A percentile compares a stretch with the other conserved stretches of the same genome.
Evolutionary conservation across 1,140 invertebrate genomes (phyloP).

Genomic region (Berghia stephanieae): DNA sequence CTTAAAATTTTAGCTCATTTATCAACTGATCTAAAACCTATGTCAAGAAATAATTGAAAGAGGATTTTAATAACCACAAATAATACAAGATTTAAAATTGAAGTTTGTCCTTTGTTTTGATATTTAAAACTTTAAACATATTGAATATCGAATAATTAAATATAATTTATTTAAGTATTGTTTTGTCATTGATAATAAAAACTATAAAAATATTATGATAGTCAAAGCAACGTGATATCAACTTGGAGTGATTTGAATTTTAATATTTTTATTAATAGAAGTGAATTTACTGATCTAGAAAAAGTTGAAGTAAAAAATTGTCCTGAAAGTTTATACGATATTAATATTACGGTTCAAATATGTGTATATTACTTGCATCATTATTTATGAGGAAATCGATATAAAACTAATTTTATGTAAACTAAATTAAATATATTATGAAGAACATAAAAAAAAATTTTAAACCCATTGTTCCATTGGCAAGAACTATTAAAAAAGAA

Average conservation of each 20-base stretch:
- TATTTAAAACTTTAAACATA: neutral
- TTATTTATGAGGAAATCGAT: neutral
- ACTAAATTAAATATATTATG: conserved; percentile 5
- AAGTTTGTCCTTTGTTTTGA: neutral
- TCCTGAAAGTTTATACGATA: neutral
- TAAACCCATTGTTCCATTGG: neutral
- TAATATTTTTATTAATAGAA: neutral
- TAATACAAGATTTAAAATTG: neutral
- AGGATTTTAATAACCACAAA: neutral
- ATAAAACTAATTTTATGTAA: neutral
- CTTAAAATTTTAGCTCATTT: neutral
- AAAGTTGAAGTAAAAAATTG: neutral
- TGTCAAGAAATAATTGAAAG: conserved; percentile 9
- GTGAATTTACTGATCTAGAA: neutral
- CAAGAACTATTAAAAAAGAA: neutral
- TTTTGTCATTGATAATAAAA: conserved; percentile 4
- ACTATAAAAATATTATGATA: conserved; percentile 6
- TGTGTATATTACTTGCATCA: neutral
- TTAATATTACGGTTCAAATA: neutral
- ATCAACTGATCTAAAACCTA: neutral
- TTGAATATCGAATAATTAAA: conserved; percentile 6
- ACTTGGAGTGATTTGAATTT: neutral
- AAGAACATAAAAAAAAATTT: neutral
- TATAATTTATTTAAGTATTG: conserved; percentile 5
- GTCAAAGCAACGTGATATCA: neutral